phyloP scores from a whole-genome alignment of 2,888 invertebrate species.

The Nesidiocoris tenuis region DNA sequence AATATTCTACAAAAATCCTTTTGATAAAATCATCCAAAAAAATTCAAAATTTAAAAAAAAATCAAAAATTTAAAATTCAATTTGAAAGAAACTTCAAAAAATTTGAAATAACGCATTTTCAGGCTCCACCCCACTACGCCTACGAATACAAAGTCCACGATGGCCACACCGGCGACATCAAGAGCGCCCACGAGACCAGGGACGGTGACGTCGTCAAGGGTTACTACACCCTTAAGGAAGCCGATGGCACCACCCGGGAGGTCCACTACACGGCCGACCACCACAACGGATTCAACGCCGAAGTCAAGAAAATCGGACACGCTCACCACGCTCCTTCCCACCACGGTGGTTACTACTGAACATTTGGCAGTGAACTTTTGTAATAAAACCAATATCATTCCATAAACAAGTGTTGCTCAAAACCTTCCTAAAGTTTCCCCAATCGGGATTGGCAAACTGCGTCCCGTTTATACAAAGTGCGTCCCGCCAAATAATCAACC shows the following conservation, averaged over 20 bases:
- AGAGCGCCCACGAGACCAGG: slow-evolving; percentile 51
- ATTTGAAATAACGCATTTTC: too few species aligned
- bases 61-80: too few species aligned
- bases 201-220: slow-evolving; percentile 51
- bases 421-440: too few species aligned
- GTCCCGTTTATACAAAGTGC: too few species aligned
- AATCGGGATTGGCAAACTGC: too few species aligned
- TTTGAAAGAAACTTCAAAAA: too few species aligned
- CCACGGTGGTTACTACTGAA: slow-evolving; percentile 6
- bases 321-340: slow-evolving; percentile 48
- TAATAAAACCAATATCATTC: slow-evolving; percentile 15
- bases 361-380: neutral
- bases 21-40: too few species aligned
- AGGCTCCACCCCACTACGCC: slow-evolving; percentile 51
- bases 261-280: slow-evolving; percentile 51
- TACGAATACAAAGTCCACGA: slow-evolving; percentile 51
- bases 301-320: slow-evolving; percentile 51
- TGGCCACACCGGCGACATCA: slow-evolving; percentile 51
- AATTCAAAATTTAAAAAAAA: too few species aligned
- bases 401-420: neutral
- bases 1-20: too few species aligned
- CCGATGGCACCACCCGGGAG: slow-evolving; percentile 51
- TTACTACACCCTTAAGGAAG: slow-evolving; percentile 51
- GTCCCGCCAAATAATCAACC: too few species aligned
- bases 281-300: slow-evolving; percentile 51